Base-by-base conservation (phyloP, 2,797 vertebrate genomes). In the Hyperoplus immaculatus region DNA sequence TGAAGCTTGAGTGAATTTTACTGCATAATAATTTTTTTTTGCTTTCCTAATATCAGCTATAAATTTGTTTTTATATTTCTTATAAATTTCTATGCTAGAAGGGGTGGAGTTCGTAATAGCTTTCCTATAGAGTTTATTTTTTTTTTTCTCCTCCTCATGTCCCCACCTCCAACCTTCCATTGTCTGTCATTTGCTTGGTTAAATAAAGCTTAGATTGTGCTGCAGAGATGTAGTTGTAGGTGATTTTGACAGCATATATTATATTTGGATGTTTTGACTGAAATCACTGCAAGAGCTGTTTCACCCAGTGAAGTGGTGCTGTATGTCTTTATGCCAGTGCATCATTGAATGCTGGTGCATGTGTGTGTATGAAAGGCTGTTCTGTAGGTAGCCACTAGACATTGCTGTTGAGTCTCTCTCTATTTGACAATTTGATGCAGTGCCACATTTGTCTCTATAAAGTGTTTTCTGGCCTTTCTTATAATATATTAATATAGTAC, bases 301-400 rank as follows among this genome's bases (percentile, higher is more conserved):
- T 49, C 18, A 55, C 0, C 63, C 18, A 29, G 29, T 29, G 29
- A 29, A 9, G 42, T 10, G 13, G 49, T 49, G 72, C 67, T 81
- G 77, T 69, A 15, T 1, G 0, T 1, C 16, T 21, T 18, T 3
- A 29, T 18, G 13, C 42, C 56, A 59, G 13, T 45, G 42, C 57
- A 18, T 41, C 59, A 21, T 2, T 57, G 58, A 57, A 62, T 45
- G 9, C 4, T 69, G 18, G 5, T 71, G 61, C 3, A 38, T 67
- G 38, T 62, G 43, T 21, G 62, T 45, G 36, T 45, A 1, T 69
- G 13, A 43, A 16, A 69, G 90, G 88, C 80, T 77, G 67, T 92
- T 93, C 77, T 55, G 63, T 54, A 9, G 68, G 59, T 49, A 68
- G 68, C 94, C 95, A 95, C 93, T 93, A 95, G 92, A 91, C 89